Evolutionary conservation across 2,888 invertebrate genomes (phyloP), one percentile per base, ranked within the genome.

Genomic region (Blera fallax): DNA sequence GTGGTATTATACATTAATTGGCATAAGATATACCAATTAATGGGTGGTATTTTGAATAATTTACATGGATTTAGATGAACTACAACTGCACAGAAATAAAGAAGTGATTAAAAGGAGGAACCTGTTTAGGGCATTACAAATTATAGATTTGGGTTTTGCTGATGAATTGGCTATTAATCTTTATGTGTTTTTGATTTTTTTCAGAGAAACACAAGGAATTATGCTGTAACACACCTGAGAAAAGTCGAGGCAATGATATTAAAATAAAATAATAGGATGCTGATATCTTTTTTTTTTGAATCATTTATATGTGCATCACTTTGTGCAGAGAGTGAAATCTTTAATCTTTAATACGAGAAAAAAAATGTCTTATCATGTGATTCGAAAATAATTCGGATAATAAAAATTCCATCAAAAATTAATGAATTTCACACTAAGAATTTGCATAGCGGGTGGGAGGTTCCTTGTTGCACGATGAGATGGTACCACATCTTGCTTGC

Each of bases 11-110:
- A 16, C 45, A 45, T 48, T 29, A 18, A 18, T 11, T 11, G 18
- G 7, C 11, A 43, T 27, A 14, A 43, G 43, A 62, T 27, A 43
- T n/a, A 27, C n/a, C 45, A 11, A 18, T 18, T 64, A 32, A 65
- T 65, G 34, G 21, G 6, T 50, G 62, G 43, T 37, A 40, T 60
- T 62, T 62, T 11, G 16, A 27, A 48, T 18, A 45, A 62, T 45
- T 62, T 45, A 43, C 62, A 62, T 62, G 62, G 16, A 62, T 37
- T 56, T 34, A n/a, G 29, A 16, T 54, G 54, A 54, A 29, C 54
- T 54, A 54, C 29, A 60, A 40, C 7, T 60, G 37, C 24, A 40
- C 18, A 34, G 4, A 27, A n/a, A 14, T n/a, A 40, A 40, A 40
- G 48, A 7, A 21, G 21, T 21, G 18, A 48, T 11, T 40, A 14